Evolutionary conservation across 2,888 invertebrate genomes (phyloP).

Genomic region (Acronicta aceris): DNA sequence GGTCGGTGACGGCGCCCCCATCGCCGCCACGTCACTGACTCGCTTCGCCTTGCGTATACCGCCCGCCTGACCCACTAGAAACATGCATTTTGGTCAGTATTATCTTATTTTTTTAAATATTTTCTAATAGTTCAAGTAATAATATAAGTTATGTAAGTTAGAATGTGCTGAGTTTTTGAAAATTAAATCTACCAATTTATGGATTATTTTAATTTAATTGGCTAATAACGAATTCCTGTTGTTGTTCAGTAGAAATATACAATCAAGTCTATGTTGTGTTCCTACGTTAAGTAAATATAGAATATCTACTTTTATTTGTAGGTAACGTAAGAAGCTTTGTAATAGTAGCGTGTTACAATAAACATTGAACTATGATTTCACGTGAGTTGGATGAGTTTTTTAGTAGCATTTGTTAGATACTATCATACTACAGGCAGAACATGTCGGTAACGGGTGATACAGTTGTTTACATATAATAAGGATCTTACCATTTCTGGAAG

Average conservation of each 20-base stretch:
- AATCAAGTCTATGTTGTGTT: not conserved
- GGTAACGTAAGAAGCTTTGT: not conserved
- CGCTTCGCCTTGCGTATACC: slow-evolving; percentile 90
- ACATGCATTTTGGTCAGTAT: not conserved
- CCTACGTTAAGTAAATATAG: not conserved
- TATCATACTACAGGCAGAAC: slow-evolving; percentile 12
- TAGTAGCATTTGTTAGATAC: slow-evolving; percentile 15
- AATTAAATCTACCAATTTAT: no score
- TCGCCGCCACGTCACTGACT: slow-evolving; percentile 91
- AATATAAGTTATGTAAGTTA: not conserved
- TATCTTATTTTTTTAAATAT: not conserved
- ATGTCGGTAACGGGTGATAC: slow-evolving; percentile 31
- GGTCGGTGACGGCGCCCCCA: slow-evolving; percentile 89
- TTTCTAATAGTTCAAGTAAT: no score
- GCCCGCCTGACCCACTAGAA: slow-evolving; percentile 76
- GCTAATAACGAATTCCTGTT: not conserved
- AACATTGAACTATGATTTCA: not conserved
- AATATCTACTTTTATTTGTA: slow-evolving; percentile 2
- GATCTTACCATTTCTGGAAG: slow-evolving; percentile 83
- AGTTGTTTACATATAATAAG: slow-evolving; percentile 14
- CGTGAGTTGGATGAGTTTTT: slow-evolving; percentile 14
- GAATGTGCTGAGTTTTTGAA: no score
- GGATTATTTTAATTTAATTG: not conserved
- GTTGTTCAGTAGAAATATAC: slow-evolving; percentile 10
- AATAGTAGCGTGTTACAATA: slow-evolving; percentile 3